These are phyloP conservation scores for Agriopis marginaria DNA, from an alignment of 2,888 invertebrate genomes.

Conservation along the genomic window DNA sequence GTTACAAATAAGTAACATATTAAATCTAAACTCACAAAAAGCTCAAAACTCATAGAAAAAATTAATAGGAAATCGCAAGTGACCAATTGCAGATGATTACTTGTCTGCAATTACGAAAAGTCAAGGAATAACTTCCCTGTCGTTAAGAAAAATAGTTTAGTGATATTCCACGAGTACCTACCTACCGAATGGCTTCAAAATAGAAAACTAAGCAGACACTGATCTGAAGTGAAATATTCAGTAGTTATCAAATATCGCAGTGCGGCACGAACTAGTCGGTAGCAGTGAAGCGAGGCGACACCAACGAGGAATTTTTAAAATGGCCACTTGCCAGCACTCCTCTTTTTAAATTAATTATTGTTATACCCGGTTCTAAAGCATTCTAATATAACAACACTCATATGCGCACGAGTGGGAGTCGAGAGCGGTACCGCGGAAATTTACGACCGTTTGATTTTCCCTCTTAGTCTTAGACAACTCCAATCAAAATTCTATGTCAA, in stretches of 20 bases:
- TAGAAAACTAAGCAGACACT: constrained; percentile 4
- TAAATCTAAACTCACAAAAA: no score
- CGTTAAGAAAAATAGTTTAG: neutral
- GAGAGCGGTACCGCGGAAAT: constrained; percentile 64
- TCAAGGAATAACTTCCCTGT: no score
- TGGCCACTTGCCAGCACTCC: constrained; percentile 78
- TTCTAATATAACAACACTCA: constrained; percentile 79
- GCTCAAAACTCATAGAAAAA: no score
- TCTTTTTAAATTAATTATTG: constrained; percentile 85
- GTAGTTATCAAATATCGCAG: constrained; percentile 44
- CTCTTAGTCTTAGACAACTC: constrained; percentile 74
- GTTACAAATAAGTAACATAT: no score
- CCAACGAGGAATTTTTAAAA: constrained; percentile 66
- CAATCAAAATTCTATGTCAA: constrained; percentile 68
- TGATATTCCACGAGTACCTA: neutral
- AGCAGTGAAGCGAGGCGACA: constrained; percentile 39
- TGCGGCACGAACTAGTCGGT: constrained; percentile 30
- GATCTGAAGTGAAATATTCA: constrained; percentile 20
- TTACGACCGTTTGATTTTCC: constrained; percentile 80
- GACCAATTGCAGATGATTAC: no score
- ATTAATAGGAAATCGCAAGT: no score
- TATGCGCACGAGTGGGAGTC: constrained; percentile 65
- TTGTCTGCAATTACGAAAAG: no score
- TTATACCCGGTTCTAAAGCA: constrained; percentile 79
- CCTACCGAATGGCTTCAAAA: constrained; percentile 6